phyloP scores from a whole-genome alignment of 2,113 vertebrate species.

The Todiramphus chloris region DNA sequence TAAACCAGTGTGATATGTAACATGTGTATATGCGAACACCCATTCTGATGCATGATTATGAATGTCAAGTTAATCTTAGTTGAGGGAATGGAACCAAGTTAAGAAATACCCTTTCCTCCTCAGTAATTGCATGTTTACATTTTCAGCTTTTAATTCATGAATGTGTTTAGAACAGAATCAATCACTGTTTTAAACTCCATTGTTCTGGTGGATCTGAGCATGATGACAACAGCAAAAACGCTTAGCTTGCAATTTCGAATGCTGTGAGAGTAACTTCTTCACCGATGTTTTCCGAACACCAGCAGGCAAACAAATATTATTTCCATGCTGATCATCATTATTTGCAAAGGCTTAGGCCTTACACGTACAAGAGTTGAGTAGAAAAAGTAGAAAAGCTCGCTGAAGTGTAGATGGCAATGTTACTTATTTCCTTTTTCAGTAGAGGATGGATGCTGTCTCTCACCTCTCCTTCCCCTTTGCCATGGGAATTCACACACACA shows the following conservation, averaged over 20 bases:
- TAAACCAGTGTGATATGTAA: not conserved
- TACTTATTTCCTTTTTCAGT: not conserved
- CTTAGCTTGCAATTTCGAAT: not conserved
- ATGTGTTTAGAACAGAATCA: not conserved
- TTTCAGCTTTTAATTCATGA: not conserved
- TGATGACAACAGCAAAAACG: not conserved
- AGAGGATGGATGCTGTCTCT: not conserved
- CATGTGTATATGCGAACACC: not conserved
- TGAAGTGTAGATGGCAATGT: not conserved
- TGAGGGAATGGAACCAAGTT: not conserved
- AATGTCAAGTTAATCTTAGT: not conserved
- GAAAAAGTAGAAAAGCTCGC: not conserved
- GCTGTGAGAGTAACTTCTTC: not conserved
- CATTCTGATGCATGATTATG: accelerated
- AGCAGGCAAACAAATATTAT: not conserved
- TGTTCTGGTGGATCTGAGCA: not conserved
- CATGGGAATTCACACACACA: not conserved
- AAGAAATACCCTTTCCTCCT: not conserved
- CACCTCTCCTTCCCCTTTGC: not conserved
- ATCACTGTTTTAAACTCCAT: not conserved
- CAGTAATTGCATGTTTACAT: not conserved
- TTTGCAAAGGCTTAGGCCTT: not conserved
- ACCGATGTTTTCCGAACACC: not conserved
- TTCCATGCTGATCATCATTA: not conserved
- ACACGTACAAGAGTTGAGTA: not conserved